Evolutionary conservation across 2,797 vertebrate genomes (phyloP).

Genomic region (Leptatherina wallacei): DNA sequence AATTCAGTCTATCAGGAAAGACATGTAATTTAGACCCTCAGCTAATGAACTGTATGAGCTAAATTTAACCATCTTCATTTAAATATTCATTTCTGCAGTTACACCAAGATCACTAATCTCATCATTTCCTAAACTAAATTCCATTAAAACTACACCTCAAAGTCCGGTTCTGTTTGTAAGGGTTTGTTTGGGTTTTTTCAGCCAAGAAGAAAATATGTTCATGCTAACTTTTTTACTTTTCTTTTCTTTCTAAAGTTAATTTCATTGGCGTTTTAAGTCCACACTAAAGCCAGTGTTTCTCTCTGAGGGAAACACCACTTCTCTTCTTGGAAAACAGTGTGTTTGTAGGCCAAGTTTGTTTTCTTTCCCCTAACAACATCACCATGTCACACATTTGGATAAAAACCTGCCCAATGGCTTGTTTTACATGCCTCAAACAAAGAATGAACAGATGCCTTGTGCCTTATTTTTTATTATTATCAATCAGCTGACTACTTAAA

Average conservation of each 20-base stretch:
- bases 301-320: not conserved
- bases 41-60: not conserved
- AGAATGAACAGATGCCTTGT: not conserved
- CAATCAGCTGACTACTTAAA: not conserved
- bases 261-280: not conserved
- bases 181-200: not conserved
- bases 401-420: not conserved
- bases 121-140: not conserved
- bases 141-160: not conserved
- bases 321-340: not conserved
- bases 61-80: not conserved
- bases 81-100: not conserved
- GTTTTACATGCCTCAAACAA: not conserved
- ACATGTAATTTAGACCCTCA: not conserved
- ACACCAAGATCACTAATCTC: not conserved
- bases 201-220: not conserved
- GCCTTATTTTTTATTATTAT: not conserved
- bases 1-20: not conserved
- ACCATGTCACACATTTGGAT: not conserved
- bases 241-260: not conserved
- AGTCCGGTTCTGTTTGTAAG: not conserved
- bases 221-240: not conserved
- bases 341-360: not conserved
- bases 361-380: not conserved
- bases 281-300: not conserved